Conservation (phyloP, 2,888 invertebrate species). For the Desoria tigrina region DNA sequence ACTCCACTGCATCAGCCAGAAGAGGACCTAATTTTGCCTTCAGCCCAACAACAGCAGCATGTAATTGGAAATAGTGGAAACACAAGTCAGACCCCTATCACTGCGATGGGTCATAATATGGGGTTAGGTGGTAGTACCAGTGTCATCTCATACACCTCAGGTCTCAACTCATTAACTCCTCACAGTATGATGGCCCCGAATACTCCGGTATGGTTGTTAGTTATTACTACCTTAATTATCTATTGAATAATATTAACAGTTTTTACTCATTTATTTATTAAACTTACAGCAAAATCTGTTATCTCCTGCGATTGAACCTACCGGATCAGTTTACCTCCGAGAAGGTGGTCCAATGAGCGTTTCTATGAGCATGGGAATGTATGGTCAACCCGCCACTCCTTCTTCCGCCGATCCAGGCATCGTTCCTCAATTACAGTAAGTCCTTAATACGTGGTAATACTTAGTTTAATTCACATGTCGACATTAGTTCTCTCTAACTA, state of each 20-base stretch:
- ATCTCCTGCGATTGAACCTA: slow-evolving; percentile 68
- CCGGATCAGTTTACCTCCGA: slow-evolving; percentile 61
- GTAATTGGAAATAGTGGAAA: slow-evolving; percentile 60
- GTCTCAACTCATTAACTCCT: slow-evolving; percentile 62
- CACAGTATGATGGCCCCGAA: slow-evolving; percentile 87
- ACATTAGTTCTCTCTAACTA: not conserved
- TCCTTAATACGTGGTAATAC: no score
- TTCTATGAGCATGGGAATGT: slow-evolving; percentile 61
- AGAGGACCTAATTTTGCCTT: slow-evolving; percentile 84
- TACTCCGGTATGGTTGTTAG: slow-evolving; percentile 69
- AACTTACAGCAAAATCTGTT: slow-evolving; percentile 74
- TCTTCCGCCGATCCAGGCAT: slow-evolving; percentile 89
- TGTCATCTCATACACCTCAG: slow-evolving; percentile 28
- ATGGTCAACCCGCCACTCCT: slow-evolving; percentile 60
- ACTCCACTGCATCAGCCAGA: slow-evolving; percentile 87
- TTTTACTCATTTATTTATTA: not conserved
- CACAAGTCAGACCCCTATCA: slow-evolving; percentile 23
- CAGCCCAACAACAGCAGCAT: slow-evolving; percentile 76
- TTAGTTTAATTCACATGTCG: slow-evolving; percentile 50
- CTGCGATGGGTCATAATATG: slow-evolving; percentile 13
- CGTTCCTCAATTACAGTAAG: slow-evolving; percentile 85
- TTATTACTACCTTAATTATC: not conserved
- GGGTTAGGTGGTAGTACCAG: slow-evolving; percentile 25
- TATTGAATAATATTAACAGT: no score
- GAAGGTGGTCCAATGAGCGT: slow-evolving; percentile 64